Evolutionary conservation across 37 sponge, comb jelly and placozoan species (phyloP), one percentile per base, ranked within the genome.

Genomic region (Corticium candelabrum): DNA sequence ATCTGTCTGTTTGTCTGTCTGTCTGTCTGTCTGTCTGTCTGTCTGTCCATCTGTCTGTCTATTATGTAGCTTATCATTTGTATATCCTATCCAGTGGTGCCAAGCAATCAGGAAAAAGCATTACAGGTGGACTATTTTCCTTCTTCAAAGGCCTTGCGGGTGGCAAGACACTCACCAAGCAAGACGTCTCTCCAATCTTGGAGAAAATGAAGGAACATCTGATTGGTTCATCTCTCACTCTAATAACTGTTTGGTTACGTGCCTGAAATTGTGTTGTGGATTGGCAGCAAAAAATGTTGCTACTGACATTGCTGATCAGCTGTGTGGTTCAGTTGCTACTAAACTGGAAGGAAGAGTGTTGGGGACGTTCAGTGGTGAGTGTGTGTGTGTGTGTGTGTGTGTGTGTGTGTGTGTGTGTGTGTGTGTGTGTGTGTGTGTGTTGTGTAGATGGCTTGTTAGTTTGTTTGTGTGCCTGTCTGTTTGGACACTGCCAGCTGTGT

Each of bases 151-250:
- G 77, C n/a, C 83, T 96, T 39, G 83, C 90, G 0, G 84, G 84
- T 1, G 86, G 89, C 0, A 86, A 89, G 82, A 80, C 85, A 15
- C 71, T 96, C 39, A 87, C 87, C 37, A 69, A 37, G 35, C 92
- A 96, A 67, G 40, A 78, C 2, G 78, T 96, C 74, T 41, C 27
- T 34, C 88, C 96, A 7, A 85, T 85, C 2, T 85, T 96, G 67
- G 96, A 96, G 40, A 89, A 87, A 77, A 87, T 96, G 86, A 89
- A 87, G 82, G 96, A 96, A 67, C 96, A 96, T 79, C 84, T 96
- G 38, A 89, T 90, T 38, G 77, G 87, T 83, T 35, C 38, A 80
- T 75, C 75, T 27, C 32, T n/a, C 34, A 69, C 68, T 79, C 39
- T 74, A 37, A 62, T 79, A 38, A 76, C 75, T 27, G 31, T 56